Percentiles rank a stretch among this genome's conserved stretches.
These are phyloP conservation scores for Cosmorhoe ocellata DNA, from an alignment of 2,888 invertebrate species.

Conservation along the genomic window DNA sequence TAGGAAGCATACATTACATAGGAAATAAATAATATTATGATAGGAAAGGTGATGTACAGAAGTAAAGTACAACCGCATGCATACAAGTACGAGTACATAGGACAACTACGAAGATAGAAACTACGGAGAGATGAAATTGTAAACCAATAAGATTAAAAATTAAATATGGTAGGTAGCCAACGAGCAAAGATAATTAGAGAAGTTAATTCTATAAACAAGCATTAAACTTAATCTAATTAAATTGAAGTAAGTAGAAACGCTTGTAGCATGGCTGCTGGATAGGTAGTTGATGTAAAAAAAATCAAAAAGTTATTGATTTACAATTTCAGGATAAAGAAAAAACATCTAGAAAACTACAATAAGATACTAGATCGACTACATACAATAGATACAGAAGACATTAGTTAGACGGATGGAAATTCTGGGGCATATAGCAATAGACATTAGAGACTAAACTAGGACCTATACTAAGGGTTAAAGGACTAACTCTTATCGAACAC, in stretches of 20 bases:
- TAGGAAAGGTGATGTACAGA: conserved; percentile 1
- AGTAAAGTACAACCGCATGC: conserved; percentile 28
- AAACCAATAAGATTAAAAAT: conserved; percentile 33
- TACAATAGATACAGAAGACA: conserved; percentile 77
- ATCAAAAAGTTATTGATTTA: conserved; percentile 32
- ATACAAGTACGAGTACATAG: conserved; percentile 40
- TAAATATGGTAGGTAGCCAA: neutral
- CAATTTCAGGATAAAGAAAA: conserved; percentile 44
- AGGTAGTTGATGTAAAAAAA: neutral
- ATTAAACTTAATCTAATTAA: no score
- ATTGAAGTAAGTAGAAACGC: no score
- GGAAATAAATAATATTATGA: neutral
- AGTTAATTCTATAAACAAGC: no score
- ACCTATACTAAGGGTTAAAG: conserved; percentile 39
- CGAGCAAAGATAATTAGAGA: no score
- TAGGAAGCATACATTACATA: conserved; percentile 10
- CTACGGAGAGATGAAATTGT: conserved; percentile 40
- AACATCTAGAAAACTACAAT: conserved; percentile 67
- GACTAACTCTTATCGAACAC: conserved; percentile 34
- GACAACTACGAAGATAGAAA: conserved; percentile 37
- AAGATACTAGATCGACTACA: conserved; percentile 65
- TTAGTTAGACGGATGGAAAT: conserved; percentile 81
- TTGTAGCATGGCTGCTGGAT: no score
- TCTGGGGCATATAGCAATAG: conserved; percentile 79
- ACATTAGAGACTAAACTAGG: conserved; percentile 47